phyloP scores from a whole-genome alignment of 2,797 vertebrate genomes.

The Poecile montanus region DNA sequence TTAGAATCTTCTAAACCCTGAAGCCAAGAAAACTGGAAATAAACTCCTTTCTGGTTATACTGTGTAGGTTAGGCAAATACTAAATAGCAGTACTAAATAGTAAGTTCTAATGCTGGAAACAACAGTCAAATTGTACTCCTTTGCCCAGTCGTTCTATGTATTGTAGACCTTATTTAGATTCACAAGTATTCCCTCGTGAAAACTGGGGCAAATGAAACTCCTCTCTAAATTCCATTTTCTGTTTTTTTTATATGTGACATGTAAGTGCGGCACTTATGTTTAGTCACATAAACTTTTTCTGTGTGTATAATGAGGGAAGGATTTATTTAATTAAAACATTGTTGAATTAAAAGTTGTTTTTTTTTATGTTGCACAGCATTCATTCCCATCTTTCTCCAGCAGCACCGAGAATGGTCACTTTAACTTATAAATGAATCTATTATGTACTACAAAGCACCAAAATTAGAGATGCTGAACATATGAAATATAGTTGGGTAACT shows the following conservation, averaged over 20 bases:
- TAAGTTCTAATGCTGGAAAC: not conserved
- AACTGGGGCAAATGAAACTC: not conserved
- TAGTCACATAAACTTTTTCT: not conserved
- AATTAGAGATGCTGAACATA: not conserved
- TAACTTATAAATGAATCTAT: not conserved
- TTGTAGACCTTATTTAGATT: not conserved
- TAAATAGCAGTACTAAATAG: not conserved
- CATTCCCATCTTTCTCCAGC: not conserved
- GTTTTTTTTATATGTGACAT: not conserved
- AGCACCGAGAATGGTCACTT: not conserved
- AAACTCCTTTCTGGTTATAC: not conserved
- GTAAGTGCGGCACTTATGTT: not conserved
- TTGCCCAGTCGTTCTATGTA: not conserved
- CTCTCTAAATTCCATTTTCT: not conserved
- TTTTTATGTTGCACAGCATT: not conserved
- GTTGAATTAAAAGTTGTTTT: not conserved
- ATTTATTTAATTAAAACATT: not conserved
- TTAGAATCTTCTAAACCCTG: not conserved
- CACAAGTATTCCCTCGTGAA: not conserved
- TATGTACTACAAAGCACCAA: not conserved
- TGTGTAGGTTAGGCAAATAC: not conserved
- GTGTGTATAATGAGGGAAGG: not conserved
- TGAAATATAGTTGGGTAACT: not conserved
- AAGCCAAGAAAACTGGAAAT: not conserved
- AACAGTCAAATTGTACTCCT: not conserved